These are phyloP conservation scores for Spilarctia lutea DNA, from an alignment of 2,888 invertebrate genomes.

Conservation along the genomic window DNA sequence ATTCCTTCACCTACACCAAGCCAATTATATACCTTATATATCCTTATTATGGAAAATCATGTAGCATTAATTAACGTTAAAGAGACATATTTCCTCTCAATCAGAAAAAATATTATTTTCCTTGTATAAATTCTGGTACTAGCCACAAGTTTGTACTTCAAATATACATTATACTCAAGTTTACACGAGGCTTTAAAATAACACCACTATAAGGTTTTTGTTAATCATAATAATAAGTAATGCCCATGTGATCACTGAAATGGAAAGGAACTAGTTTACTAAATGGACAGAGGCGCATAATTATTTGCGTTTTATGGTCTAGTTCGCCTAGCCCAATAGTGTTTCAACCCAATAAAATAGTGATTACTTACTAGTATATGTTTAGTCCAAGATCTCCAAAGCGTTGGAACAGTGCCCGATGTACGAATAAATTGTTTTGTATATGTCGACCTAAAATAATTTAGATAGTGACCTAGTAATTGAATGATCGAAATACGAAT, in stretches of 20 bases:
- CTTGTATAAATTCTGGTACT: not conserved
- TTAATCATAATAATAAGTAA: not conserved
- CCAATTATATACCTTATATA: not conserved
- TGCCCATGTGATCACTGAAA: not conserved
- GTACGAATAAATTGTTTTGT: slow-evolving; percentile 37
- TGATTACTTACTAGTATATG: slow-evolving; percentile 64
- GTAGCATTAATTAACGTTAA: not conserved
- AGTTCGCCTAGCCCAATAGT: not conserved
- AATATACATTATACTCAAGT: not conserved
- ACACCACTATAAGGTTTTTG: not conserved
- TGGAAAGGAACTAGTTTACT: not conserved
- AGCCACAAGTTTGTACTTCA: too few relatives aligned
- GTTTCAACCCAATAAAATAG: slow-evolving; percentile 59
- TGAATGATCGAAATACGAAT: not conserved
- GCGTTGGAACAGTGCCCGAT: slow-evolving; percentile 70
- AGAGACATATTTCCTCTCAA: not conserved
- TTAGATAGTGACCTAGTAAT: slow-evolving; percentile 5
- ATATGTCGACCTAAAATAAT: slow-evolving; percentile 20
- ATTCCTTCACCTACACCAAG: not conserved
- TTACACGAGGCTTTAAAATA: too few relatives aligned
- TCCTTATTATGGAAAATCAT: not conserved
- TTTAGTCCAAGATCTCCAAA: slow-evolving; percentile 34
- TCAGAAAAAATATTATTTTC: not conserved
- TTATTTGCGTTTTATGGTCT: not conserved
- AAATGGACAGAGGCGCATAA: not conserved